Percentiles rank a stretch among this genome's conserved stretches.
These are phyloP conservation scores for Gorsachius goisagi DNA, from an alignment of 2,113 vertebrate genomes.

Conservation along the genomic window DNA sequence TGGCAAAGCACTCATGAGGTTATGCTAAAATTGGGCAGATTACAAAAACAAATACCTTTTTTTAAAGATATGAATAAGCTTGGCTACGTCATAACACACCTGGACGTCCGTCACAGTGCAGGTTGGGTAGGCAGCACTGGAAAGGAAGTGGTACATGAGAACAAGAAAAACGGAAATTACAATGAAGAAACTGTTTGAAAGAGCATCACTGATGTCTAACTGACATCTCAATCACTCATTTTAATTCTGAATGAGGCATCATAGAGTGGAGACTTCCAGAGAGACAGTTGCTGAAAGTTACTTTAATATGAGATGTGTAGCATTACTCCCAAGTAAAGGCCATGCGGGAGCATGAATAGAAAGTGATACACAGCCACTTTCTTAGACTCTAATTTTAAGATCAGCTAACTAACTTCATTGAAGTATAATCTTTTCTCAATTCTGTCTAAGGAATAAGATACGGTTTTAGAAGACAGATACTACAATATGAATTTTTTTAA, in stretches of 20 bases:
- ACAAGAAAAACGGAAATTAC: not conserved
- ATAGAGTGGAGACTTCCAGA: not conserved
- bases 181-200: not conserved
- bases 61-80: constrained; percentile 81
- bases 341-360: not conserved
- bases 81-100: constrained; percentile 85
- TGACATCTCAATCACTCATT: not conserved
- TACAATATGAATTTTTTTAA: not conserved
- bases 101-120: constrained; percentile 83
- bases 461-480: not conserved
- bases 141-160: not conserved
- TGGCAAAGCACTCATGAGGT: not conserved
- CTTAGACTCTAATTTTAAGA: not conserved
- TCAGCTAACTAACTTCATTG: not conserved
- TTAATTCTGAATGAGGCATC: not conserved
- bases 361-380: not conserved
- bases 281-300: not conserved
- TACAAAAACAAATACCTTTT: constrained; percentile 77
- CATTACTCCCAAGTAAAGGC: not conserved
- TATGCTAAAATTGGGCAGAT: not conserved
- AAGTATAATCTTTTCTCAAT: not conserved
- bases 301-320: not conserved
- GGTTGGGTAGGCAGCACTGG: constrained; percentile 87
- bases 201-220: not conserved
- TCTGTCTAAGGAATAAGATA: not conserved